Evolutionary conservation across 2,888 invertebrate species (phyloP).

Genomic region (Dryocosmus kuriphilus): DNA sequence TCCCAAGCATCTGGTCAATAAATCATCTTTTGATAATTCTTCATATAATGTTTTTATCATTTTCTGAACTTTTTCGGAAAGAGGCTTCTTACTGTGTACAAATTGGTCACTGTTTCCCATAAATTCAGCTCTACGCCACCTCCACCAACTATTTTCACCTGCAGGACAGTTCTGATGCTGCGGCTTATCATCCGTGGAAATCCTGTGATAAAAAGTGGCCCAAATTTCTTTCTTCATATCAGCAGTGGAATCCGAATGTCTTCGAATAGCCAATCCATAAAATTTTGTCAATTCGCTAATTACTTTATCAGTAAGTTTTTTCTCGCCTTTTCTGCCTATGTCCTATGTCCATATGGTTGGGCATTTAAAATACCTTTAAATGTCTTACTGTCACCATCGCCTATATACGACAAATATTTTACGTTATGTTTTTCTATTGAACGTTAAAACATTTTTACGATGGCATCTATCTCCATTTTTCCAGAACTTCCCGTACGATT

Average conservation of each 20-base stretch:
- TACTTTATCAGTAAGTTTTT: neutral
- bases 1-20: constrained; percentile 49
- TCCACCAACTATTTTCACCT: constrained; percentile 55
- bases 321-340: constrained; percentile 42
- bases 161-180: constrained; percentile 54
- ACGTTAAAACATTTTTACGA: constrained; percentile 47
- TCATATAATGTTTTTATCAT: constrained; percentile 46
- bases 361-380: constrained; percentile 36
- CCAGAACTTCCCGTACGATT: constrained; percentile 32
- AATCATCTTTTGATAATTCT: constrained; percentile 47
- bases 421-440: constrained; percentile 15
- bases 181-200: constrained; percentile 51
- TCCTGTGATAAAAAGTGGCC: constrained; percentile 54
- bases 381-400: constrained; percentile 35
- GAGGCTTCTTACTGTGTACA: neutral
- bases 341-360: constrained; percentile 40
- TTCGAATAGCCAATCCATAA: constrained; percentile 49
- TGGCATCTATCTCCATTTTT: constrained; percentile 50
- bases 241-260: constrained; percentile 50
- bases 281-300: constrained; percentile 22
- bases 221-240: constrained; percentile 54
- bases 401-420: constrained; percentile 28
- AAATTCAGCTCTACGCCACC: constrained; percentile 51
- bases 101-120: neutral
- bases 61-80: constrained; percentile 38